These are phyloP conservation scores for Merluccius polli DNA, from an alignment of 2,797 vertebrate species.

Conservation along the genomic window DNA sequence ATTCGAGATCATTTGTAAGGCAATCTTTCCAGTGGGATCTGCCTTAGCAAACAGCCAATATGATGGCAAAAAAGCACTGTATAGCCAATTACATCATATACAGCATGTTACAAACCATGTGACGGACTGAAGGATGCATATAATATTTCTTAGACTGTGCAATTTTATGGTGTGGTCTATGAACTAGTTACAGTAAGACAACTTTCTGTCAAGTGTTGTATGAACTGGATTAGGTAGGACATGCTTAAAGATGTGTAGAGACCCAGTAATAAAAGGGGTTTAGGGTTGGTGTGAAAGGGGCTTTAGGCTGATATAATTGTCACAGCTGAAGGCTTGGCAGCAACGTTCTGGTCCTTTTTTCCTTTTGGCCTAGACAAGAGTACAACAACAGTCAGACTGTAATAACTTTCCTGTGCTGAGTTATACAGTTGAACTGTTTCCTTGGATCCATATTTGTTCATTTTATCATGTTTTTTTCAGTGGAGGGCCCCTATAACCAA, in stretches of 20 bases:
- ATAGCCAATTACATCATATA: background rate
- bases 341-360: background rate
- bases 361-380: background rate
- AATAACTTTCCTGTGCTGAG: background rate
- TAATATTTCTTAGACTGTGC: background rate
- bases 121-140: background rate
- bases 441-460: background rate
- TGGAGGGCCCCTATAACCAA: background rate
- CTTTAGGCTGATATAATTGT: background rate
- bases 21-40: background rate
- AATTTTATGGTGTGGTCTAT: background rate
- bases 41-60: background rate
- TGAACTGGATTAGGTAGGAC: background rate
- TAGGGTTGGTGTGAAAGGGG: background rate
- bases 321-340: background rate
- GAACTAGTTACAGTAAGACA: background rate
- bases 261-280: background rate
- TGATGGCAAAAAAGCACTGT: background rate
- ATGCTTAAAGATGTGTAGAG: background rate
- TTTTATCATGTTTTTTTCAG: constrained; percentile 13
- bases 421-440: background rate
- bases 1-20: background rate
- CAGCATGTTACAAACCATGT: background rate
- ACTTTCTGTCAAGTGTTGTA: background rate
- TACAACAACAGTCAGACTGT: background rate